Evolutionary conservation across 1,140 invertebrate species (phyloP).

Genomic region (Vanessa tameamea): DNA sequence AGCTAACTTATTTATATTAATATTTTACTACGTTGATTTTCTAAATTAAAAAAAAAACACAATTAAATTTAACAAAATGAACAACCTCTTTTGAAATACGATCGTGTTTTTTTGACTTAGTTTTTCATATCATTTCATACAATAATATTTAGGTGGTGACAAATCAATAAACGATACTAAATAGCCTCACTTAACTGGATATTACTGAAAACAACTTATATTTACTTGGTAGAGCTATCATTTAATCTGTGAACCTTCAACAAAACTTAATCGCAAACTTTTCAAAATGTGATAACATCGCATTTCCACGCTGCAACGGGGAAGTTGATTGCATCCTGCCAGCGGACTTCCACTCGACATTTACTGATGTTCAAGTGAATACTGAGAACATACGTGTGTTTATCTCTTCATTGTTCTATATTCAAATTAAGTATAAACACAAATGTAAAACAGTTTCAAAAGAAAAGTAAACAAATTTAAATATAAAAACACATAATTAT

Average conservation of each 20-base stretch:
- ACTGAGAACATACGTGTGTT: constrained; percentile 1
- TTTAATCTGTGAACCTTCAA: constrained; percentile 9
- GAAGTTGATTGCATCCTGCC: constrained; percentile 38
- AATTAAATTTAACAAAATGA: background rate
- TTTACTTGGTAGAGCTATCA: background rate
- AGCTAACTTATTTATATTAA: background rate
- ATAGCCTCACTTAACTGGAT: background rate
- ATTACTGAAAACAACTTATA: background rate
- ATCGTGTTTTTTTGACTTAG: constrained; percentile 1
- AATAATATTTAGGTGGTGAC: constrained; percentile 21
- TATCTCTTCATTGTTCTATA: background rate
- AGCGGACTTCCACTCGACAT: constrained; percentile 27
- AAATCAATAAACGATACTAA: constrained; percentile 17
- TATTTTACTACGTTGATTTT: background rate
- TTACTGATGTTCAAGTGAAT: constrained; percentile 18
- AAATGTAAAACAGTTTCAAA: too few species aligned
- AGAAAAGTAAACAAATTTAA: too few species aligned
- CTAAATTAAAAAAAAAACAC: background rate
- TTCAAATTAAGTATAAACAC: background rate
- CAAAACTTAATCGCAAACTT: constrained; percentile 3
- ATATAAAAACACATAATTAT: too few species aligned
- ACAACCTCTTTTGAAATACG: background rate
- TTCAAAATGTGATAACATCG: constrained; percentile 13
- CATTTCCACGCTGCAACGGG: constrained; percentile 26
- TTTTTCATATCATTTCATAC: constrained; percentile 32